These are phyloP conservation scores for Drosophila kanapiae DNA, from an alignment of 1,140 invertebrate species.

Conservation along the genomic window DNA sequence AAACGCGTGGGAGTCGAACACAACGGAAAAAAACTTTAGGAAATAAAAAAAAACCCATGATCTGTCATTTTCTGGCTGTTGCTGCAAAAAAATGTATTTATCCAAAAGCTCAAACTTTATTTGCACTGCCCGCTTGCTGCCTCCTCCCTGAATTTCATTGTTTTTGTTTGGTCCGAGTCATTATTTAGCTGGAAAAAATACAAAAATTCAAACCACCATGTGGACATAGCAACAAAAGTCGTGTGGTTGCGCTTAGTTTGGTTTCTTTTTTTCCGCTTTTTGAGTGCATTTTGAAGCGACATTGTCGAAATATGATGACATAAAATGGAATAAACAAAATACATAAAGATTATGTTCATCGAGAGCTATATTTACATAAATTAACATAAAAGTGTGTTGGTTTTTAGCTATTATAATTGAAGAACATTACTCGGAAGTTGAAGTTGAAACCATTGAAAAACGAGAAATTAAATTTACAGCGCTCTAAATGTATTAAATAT, in stretches of 20 bases:
- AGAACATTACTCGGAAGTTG: neutral
- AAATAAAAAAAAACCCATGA: conserved; percentile 49
- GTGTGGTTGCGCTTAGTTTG: conserved; percentile 42
- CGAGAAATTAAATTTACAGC: neutral
- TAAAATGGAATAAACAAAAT: conserved; percentile 22
- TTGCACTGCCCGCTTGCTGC: conserved; percentile 23
- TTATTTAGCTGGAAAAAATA: conserved; percentile 32
- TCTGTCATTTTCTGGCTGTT: conserved; percentile 54
- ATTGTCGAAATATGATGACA: conserved; percentile 29
- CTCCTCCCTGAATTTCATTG: neutral
- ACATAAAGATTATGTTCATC: conserved; percentile 4
- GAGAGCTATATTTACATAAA: neutral
- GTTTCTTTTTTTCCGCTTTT: conserved; percentile 32
- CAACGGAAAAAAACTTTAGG: neutral
- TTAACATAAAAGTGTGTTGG: neutral
- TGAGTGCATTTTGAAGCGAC: conserved; percentile 40
- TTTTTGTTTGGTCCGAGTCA: conserved; percentile 20
- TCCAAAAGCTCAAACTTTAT: conserved; percentile 47
- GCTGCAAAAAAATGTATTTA: conserved; percentile 42
- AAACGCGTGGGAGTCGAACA: conserved; percentile 61
- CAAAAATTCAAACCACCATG: conserved; percentile 8
- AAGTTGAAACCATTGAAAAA: conserved; percentile 8
- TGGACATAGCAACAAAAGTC: conserved; percentile 35
- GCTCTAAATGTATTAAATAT: neutral
- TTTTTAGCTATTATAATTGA: neutral